Percentiles rank a stretch among this genome's conserved stretches.
phyloP scores from a whole-genome alignment of 2,888 invertebrate species.

The Blastobasis lacticolella region DNA sequence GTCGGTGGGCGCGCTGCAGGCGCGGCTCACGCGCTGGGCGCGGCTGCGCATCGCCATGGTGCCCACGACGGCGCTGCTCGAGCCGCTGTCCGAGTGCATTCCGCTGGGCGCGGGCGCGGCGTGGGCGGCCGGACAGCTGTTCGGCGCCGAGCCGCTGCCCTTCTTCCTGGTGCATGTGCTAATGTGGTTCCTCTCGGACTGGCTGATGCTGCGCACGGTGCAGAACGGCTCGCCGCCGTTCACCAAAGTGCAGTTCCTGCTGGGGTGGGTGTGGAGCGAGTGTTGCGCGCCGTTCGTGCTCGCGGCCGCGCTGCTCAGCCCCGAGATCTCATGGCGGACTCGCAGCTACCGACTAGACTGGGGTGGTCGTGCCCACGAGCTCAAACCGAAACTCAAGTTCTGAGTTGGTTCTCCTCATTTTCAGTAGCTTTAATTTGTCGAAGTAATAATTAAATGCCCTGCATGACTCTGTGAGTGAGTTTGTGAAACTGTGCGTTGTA shows the following conservation, averaged over 20 bases:
- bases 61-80: slow-evolving; percentile 91
- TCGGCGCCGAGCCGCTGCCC: slow-evolving; percentile 91
- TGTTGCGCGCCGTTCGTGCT: slow-evolving; percentile 91
- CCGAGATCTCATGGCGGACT: slow-evolving; percentile 94
- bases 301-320: slow-evolving; percentile 88
- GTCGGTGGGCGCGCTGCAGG: slow-evolving; percentile 89
- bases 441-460: slow-evolving; percentile 24
- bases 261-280: slow-evolving; percentile 97
- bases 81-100: slow-evolving; percentile 97
- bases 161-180: slow-evolving; percentile 95
- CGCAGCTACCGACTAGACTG: slow-evolving; percentile 93
- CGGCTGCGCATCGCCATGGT: slow-evolving; percentile 97
- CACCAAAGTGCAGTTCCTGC: slow-evolving; percentile 94
- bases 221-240: slow-evolving; percentile 96
- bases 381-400: slow-evolving; percentile 82
- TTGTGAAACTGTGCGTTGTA: slow-evolving; percentile 16
- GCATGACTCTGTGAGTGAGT: slow-evolving; percentile 1
- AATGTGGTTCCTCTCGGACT: slow-evolving; percentile 97
- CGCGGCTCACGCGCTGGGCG: slow-evolving; percentile 92
- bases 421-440: slow-evolving; percentile 62
- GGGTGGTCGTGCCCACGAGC: slow-evolving; percentile 96
- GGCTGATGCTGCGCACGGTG: slow-evolving; percentile 90
- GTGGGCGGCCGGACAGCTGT: slow-evolving; percentile 87
- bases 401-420: slow-evolving; percentile 39
- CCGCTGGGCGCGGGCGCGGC: slow-evolving; percentile 93